phyloP scores from a whole-genome alignment of 2,797 vertebrate species.

The Arctocebus calabarensis region DNA sequence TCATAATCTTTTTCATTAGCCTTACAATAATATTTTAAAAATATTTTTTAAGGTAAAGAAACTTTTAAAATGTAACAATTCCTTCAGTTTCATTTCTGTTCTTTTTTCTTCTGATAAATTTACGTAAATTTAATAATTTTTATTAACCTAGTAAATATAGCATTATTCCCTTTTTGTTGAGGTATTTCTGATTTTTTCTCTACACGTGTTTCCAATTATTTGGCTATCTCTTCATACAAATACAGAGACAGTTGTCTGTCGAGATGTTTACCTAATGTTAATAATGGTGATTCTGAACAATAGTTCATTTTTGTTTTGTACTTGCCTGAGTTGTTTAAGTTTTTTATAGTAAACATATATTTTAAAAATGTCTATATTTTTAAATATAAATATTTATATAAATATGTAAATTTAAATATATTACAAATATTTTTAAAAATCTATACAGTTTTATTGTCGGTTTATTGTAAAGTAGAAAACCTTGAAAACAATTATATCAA shows the following conservation, averaged over 20 bases:
- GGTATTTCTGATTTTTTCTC: slow-evolving; percentile 41
- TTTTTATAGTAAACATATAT: neutral
- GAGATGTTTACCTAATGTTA: neutral
- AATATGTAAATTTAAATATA: no score
- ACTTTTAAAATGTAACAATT: neutral
- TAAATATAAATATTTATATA: no score
- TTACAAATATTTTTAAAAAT: neutral
- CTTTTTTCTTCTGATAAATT: slow-evolving; percentile 44
- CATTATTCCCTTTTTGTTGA: slow-evolving; percentile 43
- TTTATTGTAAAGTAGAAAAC: slow-evolving; percentile 9
- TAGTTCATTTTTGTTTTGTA: neutral
- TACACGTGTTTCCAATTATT: neutral
- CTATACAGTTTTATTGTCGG: neutral
- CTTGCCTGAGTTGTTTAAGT: neutral
- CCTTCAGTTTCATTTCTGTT: slow-evolving; percentile 19
- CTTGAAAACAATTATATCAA: neutral
- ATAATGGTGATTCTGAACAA: neutral
- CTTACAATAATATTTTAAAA: neutral
- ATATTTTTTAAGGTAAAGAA: neutral
- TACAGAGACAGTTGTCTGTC: neutral
- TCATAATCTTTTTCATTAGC: neutral
- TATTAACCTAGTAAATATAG: slow-evolving; percentile 7
- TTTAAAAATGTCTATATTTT: neutral
- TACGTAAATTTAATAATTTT: slow-evolving; percentile 36
- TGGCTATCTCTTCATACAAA: neutral